Evolutionary conservation across 2,113 vertebrate genomes (phyloP).

Genomic region (Phycodurus eques): DNA sequence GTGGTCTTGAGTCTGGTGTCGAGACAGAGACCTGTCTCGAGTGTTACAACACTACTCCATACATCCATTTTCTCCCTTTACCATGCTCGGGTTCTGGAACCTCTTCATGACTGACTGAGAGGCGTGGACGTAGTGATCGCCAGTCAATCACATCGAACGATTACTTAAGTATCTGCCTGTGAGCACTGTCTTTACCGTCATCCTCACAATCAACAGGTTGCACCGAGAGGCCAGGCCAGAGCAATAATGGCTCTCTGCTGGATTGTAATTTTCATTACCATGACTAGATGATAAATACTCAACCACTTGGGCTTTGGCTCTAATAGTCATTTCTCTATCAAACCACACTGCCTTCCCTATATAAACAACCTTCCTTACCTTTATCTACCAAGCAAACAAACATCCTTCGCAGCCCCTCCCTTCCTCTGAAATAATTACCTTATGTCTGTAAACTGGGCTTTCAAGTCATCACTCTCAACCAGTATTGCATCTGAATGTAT

Average conservation of each 20-base stretch:
- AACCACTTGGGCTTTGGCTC: conserved; percentile 42
- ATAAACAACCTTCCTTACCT: conserved; percentile 40
- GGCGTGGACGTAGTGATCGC: not conserved
- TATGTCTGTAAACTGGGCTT: conserved; percentile 56
- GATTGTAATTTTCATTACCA: conserved; percentile 46
- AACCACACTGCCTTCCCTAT: conserved; percentile 47
- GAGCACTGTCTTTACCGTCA: conserved; percentile 14
- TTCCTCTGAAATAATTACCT: conserved; percentile 55
- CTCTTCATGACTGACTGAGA: not conserved
- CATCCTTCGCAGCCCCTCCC: conserved; percentile 21
- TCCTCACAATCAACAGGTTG: conserved; percentile 35
- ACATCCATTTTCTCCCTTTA: not conserved
- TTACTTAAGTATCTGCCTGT: not conserved
- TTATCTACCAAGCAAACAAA: conserved; percentile 13
- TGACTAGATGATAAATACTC: conserved; percentile 58
- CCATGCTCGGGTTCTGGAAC: not conserved
- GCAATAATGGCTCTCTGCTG: conserved; percentile 49
- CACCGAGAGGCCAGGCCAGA: conserved; percentile 25
- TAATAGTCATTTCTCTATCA: conserved; percentile 41
- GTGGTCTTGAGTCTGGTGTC: too few relatives aligned
- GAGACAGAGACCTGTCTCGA: too few relatives aligned
- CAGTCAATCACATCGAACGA: not conserved
- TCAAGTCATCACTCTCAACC: conserved; percentile 62
- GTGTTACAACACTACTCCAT: too few relatives aligned
- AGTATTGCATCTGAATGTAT: conserved; percentile 30